Percentiles rank a stretch among this genome's conserved stretches.
phyloP scores from a whole-genome alignment of 1,140 invertebrate genomes.

The Drosophila nannoptera region DNA sequence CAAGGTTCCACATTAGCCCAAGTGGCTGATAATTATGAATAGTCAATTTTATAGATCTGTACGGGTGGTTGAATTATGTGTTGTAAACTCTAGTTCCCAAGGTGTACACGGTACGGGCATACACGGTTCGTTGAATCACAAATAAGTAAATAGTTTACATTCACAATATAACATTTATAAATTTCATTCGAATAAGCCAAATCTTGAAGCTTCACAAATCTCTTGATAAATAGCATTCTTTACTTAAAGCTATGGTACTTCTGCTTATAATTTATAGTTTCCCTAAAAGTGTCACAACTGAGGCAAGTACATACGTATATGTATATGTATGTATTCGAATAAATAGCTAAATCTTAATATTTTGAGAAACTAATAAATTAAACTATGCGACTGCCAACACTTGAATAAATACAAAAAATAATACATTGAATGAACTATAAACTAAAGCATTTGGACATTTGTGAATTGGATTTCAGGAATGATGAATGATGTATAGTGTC shows the following conservation, averaged over 20 bases:
- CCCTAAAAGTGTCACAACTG: slow-evolving; percentile 67
- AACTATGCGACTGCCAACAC: slow-evolving; percentile 18
- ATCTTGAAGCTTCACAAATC: slow-evolving; percentile 8
- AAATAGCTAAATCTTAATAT: not conserved
- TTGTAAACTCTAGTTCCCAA: too few relatives aligned
- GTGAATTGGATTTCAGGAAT: slow-evolving; percentile 48
- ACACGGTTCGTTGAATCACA: too few relatives aligned
- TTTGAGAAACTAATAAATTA: slow-evolving; percentile 8
- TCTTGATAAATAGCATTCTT: slow-evolving; percentile 15
- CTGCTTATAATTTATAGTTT: slow-evolving; percentile 46
- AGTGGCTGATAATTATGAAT: not conserved
- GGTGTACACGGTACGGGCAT: too few relatives aligned
- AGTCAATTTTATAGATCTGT: too few relatives aligned
- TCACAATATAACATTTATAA: slow-evolving; percentile 41
- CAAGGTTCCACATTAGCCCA: slow-evolving; percentile 32
- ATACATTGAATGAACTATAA: slow-evolving; percentile 22
- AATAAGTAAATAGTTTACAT: slow-evolving; percentile 3
- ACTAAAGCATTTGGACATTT: slow-evolving; percentile 24
- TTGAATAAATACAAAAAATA: slow-evolving; percentile 57
- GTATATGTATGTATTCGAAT: slow-evolving; percentile 15
- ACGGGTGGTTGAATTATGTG: too few relatives aligned
- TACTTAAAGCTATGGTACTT: slow-evolving; percentile 22
- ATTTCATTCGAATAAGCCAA: slow-evolving; percentile 28
- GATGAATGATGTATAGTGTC: slow-evolving; percentile 36
- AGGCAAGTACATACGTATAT: slow-evolving; percentile 21